Evolutionary conservation across 1,140 invertebrate genomes (phyloP).

Genomic region (Acyrthosiphon pisum): DNA sequence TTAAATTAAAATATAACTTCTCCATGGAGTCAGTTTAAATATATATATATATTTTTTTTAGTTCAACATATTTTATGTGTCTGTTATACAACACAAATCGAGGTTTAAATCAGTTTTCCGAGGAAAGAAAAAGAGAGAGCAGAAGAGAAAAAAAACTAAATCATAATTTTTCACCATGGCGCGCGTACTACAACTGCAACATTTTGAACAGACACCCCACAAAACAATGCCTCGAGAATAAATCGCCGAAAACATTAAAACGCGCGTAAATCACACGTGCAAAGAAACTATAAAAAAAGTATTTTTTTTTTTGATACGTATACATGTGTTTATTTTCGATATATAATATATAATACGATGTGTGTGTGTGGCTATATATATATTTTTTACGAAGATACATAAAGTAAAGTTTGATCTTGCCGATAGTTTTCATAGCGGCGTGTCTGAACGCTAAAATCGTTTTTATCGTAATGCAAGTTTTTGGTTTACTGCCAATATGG

Average conservation of each 20-base stretch:
- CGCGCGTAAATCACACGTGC: background rate
- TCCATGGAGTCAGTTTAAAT: background rate
- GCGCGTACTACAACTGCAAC: background rate
- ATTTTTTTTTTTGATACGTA: background rate
- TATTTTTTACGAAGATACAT: background rate
- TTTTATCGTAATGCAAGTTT: constrained; percentile 4
- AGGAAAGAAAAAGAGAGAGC: background rate
- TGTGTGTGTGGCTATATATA: no score
- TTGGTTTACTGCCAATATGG: constrained; percentile 21
- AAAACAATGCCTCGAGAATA: constrained; percentile 23
- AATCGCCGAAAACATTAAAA: background rate
- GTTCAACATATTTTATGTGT: background rate
- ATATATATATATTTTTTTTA: background rate
- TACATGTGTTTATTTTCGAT: constrained; percentile 13
- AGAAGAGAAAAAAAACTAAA: background rate
- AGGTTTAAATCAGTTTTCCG: background rate
- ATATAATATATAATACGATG: background rate
- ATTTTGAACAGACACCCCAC: background rate
- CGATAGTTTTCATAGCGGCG: constrained; percentile 2
- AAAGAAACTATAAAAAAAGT: background rate
- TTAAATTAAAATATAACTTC: background rate
- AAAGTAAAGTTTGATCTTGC: background rate
- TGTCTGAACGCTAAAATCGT: constrained; percentile 12
- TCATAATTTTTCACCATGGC: background rate
- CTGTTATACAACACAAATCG: background rate